Base-by-base conservation (phyloP, 2,888 invertebrate genomes). In the Pseudococcus jackbeardsleyi region DNA sequence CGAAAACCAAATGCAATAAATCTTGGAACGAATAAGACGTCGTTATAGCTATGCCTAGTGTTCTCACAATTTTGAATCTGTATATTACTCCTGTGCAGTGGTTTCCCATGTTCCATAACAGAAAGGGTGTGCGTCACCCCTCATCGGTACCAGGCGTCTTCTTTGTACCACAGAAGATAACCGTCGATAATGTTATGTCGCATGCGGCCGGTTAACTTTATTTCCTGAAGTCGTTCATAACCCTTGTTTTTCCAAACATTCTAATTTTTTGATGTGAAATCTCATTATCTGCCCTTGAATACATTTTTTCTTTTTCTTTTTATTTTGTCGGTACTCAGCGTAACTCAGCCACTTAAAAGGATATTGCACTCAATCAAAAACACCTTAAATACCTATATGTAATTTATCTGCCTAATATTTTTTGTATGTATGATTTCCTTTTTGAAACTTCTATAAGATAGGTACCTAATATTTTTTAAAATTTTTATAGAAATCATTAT, bases 401-500 rank as follows among this genome's bases (percentile, higher is more conserved):
- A 0, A 5, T 17, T 15, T 54, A 17, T 17, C 54, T 54, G 17
- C 54, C 17, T 33, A 33, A 33, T 33, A 33, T 33, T 3, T 33
- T 33, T 2, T 1, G 26, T 33, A 33, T 33, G 1, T 33, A 33
- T 33, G 26, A 33, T 33, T 33, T 33, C 3, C 1, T 33, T 33
- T 33, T 33, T 33, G 3, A 1, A 3, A 33, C 3, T 33, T 33
- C 26, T 3, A 33, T 1, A 1, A 33, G 26, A 33, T n/a, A n/a
- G n/a, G n/a, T 33, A 33, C 3, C 26, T 33, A 33, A 33, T 33
- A 3, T 33, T 33, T 33, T 33, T 33, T 33, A 1, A 1, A 33
- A 33, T 33, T 33, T 33, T 86, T 68, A 17, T 88, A 97, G 97
- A 5, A 96, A 96, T 91, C 96, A 95, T 89, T 97, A 96, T 92